Conservation (phyloP, 1,140 invertebrate species). For the Pygmarrhopalites habei region DNA sequence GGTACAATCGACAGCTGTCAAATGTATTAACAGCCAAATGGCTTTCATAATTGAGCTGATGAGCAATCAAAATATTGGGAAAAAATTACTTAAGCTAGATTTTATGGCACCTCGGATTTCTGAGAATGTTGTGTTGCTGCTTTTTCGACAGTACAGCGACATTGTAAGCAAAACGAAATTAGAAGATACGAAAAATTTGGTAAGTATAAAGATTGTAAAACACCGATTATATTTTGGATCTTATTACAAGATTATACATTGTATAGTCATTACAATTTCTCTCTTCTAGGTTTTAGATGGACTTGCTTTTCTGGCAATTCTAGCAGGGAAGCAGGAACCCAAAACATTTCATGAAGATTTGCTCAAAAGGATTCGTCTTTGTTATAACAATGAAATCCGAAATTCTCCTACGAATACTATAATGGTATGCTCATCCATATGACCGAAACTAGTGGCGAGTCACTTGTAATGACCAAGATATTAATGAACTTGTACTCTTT, state of each 20-base stretch:
- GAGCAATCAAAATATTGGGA: not conserved
- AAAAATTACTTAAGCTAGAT: not conserved
- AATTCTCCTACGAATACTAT: not conserved
- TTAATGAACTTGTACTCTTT: not conserved
- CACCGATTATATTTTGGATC: not conserved
- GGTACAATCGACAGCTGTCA: not conserved
- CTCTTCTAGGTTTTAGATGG: not conserved
- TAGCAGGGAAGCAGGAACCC: not conserved
- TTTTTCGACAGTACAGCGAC: not conserved
- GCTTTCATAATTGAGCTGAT: not conserved
- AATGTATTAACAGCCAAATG: not conserved
- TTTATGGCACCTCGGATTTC: not conserved
- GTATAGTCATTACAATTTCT: not conserved
- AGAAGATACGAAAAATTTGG: not conserved
- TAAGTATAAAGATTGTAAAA: not conserved
- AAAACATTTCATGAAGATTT: not conserved
- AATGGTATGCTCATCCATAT: not conserved
- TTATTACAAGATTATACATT: not conserved
- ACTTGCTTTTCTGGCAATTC: not conserved
- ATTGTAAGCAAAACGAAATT: not conserved
- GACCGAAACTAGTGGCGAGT: not conserved
- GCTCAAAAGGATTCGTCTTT: not conserved
- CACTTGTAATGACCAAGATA: no score
- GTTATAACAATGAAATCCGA: not conserved
- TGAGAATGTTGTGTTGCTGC: not conserved